These are phyloP conservation scores for Heterohyrax brucei DNA, from an alignment of 2,797 vertebrate genomes.

Conservation along the genomic window DNA sequence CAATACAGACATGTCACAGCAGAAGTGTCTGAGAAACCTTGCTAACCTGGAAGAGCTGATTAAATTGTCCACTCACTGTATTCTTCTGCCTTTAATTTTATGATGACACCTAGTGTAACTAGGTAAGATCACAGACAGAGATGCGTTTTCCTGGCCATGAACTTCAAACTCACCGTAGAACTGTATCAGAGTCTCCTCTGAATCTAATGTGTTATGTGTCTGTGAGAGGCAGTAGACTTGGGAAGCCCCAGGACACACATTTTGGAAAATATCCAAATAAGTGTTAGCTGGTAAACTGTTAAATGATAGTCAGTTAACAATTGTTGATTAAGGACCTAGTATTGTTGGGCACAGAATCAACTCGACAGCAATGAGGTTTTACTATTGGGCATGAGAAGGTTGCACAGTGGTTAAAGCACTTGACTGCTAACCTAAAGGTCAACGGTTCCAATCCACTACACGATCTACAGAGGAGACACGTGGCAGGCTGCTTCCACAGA, in stretches of 20 bases:
- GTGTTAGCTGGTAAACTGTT: conserved; percentile 20
- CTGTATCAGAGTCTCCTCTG: neutral
- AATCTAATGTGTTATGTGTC: neutral
- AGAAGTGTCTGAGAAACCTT: conserved; percentile 44
- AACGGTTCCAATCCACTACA: too few species aligned
- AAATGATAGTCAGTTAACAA: neutral
- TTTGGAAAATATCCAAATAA: conserved; percentile 1
- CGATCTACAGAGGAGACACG: too few species aligned
- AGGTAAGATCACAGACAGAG: neutral
- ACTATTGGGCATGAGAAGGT: neutral
- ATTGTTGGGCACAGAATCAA: neutral
- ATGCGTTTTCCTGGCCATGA: neutral
- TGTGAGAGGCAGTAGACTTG: conserved; percentile 10
- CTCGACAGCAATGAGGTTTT: too few species aligned
- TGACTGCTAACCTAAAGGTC: neutral
- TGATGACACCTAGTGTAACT: neutral
- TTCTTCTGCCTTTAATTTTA: conserved; percentile 60
- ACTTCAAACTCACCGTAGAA: neutral
- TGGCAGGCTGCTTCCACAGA: too few species aligned
- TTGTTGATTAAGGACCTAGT: neutral
- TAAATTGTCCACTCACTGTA: conserved; percentile 43
- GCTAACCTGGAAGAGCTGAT: conserved; percentile 58
- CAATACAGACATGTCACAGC: conserved; percentile 40
- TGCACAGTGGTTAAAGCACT: neutral
- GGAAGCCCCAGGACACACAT: neutral